These are phyloP conservation scores for Leptopilina myrica DNA, from an alignment of 2,888 invertebrate species.

Conservation along the genomic window DNA sequence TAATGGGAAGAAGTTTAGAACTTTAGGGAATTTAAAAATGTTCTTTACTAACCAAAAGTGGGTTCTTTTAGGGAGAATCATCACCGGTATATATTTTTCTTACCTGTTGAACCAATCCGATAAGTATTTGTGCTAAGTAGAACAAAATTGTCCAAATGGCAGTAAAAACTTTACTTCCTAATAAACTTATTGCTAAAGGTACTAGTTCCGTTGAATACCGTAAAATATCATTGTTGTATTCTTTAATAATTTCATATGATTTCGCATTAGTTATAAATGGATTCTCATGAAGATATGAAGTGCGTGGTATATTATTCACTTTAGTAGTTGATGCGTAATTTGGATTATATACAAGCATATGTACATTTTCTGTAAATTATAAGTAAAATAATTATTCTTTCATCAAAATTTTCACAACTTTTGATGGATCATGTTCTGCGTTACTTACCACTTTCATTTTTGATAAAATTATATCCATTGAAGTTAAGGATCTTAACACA, in stretches of 20 bases:
- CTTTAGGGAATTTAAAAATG: too few species aligned
- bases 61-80: too few species aligned
- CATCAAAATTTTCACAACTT: too few species aligned
- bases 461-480: conserved; percentile 85
- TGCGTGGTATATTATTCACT: conserved; percentile 79
- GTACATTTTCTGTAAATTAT: conserved; percentile 81
- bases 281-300: conserved; percentile 84
- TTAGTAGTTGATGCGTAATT: conserved; percentile 62
- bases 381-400: background rate
- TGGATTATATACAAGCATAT: conserved; percentile 81
- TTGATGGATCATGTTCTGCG: too few species aligned
- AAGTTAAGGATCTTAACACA: conserved; percentile 88
- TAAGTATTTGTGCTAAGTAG: conserved; percentile 89
- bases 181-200: conserved; percentile 88
- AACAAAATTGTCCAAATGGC: conserved; percentile 93
- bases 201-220: conserved; percentile 93
- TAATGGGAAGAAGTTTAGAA: too few species aligned
- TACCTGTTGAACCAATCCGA: conserved; percentile 91
- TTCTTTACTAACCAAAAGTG: too few species aligned
- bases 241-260: conserved; percentile 73
- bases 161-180: conserved; percentile 86
- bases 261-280: conserved; percentile 80
- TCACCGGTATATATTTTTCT: background rate
- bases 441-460: conserved; percentile 90
- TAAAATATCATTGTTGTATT: conserved; percentile 90